phyloP scores from a whole-genome alignment of 2,888 invertebrate genomes.

The Nymphalis urticae region DNA sequence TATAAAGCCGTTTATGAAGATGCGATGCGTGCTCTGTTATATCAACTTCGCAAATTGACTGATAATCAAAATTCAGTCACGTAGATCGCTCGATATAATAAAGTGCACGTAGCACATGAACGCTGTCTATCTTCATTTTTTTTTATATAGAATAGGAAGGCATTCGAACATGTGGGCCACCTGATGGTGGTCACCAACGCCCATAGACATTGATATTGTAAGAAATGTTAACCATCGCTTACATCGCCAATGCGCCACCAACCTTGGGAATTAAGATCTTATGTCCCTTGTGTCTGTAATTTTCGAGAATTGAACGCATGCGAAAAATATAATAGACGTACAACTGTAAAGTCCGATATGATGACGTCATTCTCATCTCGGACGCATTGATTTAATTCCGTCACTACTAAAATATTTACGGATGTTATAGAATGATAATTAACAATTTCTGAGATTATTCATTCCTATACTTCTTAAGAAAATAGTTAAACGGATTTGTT shows the following conservation, averaged over 20 bases:
- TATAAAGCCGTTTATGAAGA: constrained; percentile 1
- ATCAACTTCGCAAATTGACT: constrained; percentile 33
- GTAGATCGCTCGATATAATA: constrained; percentile 28
- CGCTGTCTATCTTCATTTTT: constrained; percentile 8
- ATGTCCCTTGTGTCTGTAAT: no score
- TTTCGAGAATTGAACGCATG: constrained; percentile 13
- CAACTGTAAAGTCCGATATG: constrained; percentile 22
- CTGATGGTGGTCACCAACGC: no score
- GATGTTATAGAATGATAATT: constrained; percentile 14
- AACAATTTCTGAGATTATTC: neutral
- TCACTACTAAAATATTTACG: constrained; percentile 5
- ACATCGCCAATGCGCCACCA: no score
- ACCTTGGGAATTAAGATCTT: no score
- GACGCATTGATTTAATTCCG: constrained; percentile 19
- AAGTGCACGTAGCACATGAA: constrained; percentile 22
- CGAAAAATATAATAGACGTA: constrained; percentile 14
- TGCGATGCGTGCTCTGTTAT: constrained; percentile 23
- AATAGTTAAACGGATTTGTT: neutral
- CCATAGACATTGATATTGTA: no score
- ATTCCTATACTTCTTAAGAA: neutral
- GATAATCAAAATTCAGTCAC: constrained; percentile 38
- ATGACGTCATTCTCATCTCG: constrained; percentile 23
- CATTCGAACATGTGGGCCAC: no score
- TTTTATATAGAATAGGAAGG: no score
- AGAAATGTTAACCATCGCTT: no score